Conservation (phyloP, 2,888 invertebrate genomes). For the Sthenelais limicola region DNA sequence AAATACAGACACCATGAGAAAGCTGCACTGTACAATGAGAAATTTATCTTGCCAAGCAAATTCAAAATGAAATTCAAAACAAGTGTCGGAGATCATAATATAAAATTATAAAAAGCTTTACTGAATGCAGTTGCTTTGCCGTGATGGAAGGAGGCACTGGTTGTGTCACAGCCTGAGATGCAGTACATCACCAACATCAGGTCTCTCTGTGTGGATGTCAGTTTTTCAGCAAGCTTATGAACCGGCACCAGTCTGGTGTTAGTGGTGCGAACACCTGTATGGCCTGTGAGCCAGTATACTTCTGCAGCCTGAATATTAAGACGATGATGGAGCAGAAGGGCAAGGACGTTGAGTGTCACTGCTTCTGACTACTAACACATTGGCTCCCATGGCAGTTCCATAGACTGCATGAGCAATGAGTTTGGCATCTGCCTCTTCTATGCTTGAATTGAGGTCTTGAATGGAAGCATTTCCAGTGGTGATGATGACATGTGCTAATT, state of each 20-base stretch:
- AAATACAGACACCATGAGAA: too few relatives aligned
- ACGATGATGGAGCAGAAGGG: constrained; percentile 14
- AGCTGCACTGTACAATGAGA: too few relatives aligned
- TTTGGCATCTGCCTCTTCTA: constrained; percentile 27
- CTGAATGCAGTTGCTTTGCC: constrained; percentile 14
- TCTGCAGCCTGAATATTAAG: neutral
- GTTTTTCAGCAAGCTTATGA: neutral
- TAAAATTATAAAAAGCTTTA: neutral
- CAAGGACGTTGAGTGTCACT: constrained; percentile 25
- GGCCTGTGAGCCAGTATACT: constrained; percentile 13
- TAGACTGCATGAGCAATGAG: constrained; percentile 6
- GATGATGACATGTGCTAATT: constrained; percentile 3
- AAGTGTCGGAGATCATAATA: too few relatives aligned
- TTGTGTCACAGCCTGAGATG: constrained; percentile 28
- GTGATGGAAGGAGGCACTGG: constrained; percentile 5
- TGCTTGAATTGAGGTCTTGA: neutral
- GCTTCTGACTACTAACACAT: constrained; percentile 13
- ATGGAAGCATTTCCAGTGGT: neutral
- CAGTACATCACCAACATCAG: constrained; percentile 16
- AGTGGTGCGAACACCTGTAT: neutral
- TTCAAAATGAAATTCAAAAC: too few relatives aligned
- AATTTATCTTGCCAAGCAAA: too few relatives aligned
- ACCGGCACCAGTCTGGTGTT: constrained; percentile 1
- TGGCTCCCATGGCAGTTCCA: constrained; percentile 21
- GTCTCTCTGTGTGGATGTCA: neutral